These are phyloP conservation scores for Prosapia bicincta DNA, from an alignment of 2,888 invertebrate species.

Conservation along the genomic window DNA sequence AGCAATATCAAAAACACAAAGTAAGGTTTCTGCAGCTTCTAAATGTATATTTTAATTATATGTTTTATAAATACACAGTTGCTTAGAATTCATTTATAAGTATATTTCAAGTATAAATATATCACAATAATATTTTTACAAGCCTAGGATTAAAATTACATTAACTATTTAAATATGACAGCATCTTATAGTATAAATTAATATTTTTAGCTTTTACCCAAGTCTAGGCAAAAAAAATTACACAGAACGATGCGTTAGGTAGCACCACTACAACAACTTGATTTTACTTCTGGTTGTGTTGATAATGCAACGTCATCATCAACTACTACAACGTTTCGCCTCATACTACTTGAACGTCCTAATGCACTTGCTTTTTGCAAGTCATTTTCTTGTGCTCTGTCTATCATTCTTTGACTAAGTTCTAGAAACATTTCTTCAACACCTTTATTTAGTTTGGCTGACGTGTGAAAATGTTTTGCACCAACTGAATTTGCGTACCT, in stretches of 20 bases:
- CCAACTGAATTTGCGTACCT: constrained; percentile 90
- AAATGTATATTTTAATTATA: background rate
- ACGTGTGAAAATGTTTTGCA: constrained; percentile 88
- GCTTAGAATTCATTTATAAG: background rate
- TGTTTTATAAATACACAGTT: background rate
- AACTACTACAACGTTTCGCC: constrained; percentile 49
- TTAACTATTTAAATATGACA: background rate
- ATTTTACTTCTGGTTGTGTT: constrained; percentile 41
- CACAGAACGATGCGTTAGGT: constrained; percentile 28
- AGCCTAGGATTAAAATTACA: background rate
- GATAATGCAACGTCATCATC: constrained; percentile 46
- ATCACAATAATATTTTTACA: background rate
- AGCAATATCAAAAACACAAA: background rate
- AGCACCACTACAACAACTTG: constrained; percentile 46
- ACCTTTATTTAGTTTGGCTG: constrained; percentile 88
- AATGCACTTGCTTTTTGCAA: constrained; percentile 42
- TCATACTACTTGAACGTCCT: constrained; percentile 47
- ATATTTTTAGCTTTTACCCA: no score
- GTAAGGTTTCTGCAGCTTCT: background rate
- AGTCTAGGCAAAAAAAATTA: no score
- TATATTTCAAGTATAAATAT: background rate
- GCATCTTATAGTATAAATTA: background rate
- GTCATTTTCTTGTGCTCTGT: constrained; percentile 44
- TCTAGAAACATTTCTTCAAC: constrained; percentile 89
- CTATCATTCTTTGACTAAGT: constrained; percentile 73